Percentiles rank a stretch among this genome's conserved stretches.
Evolutionary conservation across 2,797 vertebrate species (phyloP).

Genomic region (Amblyopsis hoosieri): DNA sequence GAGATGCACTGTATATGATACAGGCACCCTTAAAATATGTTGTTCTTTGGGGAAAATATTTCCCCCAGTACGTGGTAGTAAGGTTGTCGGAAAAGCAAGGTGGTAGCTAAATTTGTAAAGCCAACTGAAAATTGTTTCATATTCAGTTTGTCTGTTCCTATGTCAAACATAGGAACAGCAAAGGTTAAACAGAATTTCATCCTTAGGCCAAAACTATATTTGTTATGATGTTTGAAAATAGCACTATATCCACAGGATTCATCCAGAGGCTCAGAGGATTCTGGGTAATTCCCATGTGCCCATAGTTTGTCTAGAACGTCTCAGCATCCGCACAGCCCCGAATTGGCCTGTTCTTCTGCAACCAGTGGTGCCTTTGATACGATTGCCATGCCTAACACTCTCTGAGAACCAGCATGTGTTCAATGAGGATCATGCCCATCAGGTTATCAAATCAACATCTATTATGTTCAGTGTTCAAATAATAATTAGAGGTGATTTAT

Average conservation of each 20-base stretch:
- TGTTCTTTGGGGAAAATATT: not conserved
- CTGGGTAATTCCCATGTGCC: conserved; percentile 79
- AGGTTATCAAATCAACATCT: conserved; percentile 42
- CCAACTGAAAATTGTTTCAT: too few species aligned
- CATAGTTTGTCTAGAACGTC: conserved; percentile 87
- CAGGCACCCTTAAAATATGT: not conserved
- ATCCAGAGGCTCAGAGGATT: conserved; percentile 66
- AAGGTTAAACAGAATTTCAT: too few species aligned
- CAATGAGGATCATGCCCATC: conserved; percentile 4
- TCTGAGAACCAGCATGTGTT: not conserved
- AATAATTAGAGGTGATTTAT: not conserved
- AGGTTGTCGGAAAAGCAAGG: too few species aligned
- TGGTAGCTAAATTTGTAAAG: too few species aligned
- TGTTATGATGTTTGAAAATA: too few species aligned
- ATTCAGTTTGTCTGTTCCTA: too few species aligned
- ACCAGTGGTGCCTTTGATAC: conserved; percentile 57
- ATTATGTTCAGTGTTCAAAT: not conserved
- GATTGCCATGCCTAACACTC: conserved; percentile 33
- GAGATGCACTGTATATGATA: too few species aligned
- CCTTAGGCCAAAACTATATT: too few species aligned
- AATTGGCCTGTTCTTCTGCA: conserved; percentile 72
- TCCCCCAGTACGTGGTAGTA: too few species aligned
- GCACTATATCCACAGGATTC: conserved; percentile 46
- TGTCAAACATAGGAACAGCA: too few species aligned
- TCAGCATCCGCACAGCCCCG: conserved; percentile 79